Evolutionary conservation across 1,140 invertebrate species (phyloP).

Genomic region (Drosophila prosaltans): DNA sequence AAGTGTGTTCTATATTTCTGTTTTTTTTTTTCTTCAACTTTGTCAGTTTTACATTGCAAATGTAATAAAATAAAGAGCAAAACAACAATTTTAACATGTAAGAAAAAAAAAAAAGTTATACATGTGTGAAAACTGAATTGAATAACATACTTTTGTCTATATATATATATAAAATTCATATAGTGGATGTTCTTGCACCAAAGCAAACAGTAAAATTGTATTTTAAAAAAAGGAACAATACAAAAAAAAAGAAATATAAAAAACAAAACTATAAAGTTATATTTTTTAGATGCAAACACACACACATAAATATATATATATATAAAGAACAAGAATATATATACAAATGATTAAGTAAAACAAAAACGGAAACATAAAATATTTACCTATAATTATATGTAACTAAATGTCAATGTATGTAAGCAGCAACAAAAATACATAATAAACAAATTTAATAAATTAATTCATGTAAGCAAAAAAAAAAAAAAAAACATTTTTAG

Average conservation of each 20-base stretch:
- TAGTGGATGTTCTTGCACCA: constrained; percentile 12
- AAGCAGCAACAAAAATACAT: constrained; percentile 3
- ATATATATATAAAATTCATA: not conserved
- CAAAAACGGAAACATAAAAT: not conserved
- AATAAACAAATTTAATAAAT: constrained; percentile 12
- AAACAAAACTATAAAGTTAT: constrained; percentile 11
- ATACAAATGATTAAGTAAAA: not conserved
- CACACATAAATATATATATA: not conserved
- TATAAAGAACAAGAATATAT: not conserved
- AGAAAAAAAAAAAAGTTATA: not conserved
- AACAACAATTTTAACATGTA: constrained; percentile 8
- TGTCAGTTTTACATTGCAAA: constrained; percentile 10
- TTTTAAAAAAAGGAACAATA: not conserved
- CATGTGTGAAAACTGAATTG: not conserved
- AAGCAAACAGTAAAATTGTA: constrained; percentile 1
- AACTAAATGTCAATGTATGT: constrained; percentile 11
- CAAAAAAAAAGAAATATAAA: constrained; percentile 1
- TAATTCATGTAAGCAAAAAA: not conserved
- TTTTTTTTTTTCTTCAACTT: not conserved
- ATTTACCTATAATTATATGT: constrained; percentile 3
- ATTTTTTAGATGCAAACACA: constrained; percentile 8
- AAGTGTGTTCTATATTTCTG: constrained; percentile 3
- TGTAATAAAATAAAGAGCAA: constrained; percentile 15
- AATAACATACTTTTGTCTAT: not conserved
- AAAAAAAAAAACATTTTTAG: not conserved